Evolutionary conservation across 2,797 vertebrate species (phyloP).

Genomic region (Arrhamphus sclerolepis): DNA sequence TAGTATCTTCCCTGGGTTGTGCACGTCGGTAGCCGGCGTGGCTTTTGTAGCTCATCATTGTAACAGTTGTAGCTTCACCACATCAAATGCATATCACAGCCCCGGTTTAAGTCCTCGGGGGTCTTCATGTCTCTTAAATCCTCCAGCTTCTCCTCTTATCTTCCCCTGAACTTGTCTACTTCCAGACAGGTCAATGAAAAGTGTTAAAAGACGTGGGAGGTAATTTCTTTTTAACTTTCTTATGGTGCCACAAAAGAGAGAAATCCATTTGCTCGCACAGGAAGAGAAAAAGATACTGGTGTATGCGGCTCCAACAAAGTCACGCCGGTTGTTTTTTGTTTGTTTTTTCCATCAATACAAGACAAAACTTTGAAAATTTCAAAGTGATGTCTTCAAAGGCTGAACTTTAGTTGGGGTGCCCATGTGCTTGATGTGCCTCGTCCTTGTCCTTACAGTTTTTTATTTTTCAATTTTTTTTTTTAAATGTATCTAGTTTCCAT

Average conservation of each 20-base stretch:
- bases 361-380: not conserved
- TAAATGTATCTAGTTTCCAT: too few relatives aligned
- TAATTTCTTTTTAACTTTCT: not conserved
- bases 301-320: not conserved
- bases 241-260: not conserved
- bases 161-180: not conserved
- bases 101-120: not conserved
- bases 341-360: not conserved
- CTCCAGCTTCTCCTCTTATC: not conserved
- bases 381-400: not conserved
- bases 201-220: not conserved
- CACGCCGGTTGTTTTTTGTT: not conserved
- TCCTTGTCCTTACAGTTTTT: too few relatives aligned
- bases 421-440: too few relatives aligned
- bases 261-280: not conserved
- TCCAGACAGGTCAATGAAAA: constrained; percentile 7
- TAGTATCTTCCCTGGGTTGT: constrained; percentile 7
- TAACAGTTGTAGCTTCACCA: not conserved
- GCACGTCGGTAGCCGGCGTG: constrained; percentile 1
- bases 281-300: not conserved
- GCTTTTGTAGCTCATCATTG: constrained; percentile 3
- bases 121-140: not conserved
- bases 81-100: not conserved
- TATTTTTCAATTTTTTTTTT: too few relatives aligned
- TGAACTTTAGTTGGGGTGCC: not conserved